Evolutionary conservation across 2,797 vertebrate species (phyloP).

Genomic region (Liparis tanakae): DNA sequence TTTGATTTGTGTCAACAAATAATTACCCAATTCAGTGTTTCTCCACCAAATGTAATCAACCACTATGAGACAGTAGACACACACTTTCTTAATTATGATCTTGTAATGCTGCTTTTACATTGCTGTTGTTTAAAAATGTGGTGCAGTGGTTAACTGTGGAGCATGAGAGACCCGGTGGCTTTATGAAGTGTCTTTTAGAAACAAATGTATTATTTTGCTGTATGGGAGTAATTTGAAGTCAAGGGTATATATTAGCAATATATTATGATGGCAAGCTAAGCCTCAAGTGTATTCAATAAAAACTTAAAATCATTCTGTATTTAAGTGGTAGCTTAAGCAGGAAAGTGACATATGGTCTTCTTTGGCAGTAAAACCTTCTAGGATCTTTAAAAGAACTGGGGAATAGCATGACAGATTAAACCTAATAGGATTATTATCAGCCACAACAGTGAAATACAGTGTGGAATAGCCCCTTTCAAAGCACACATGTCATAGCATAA

Average conservation of each 20-base stretch:
- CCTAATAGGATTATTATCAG: neutral
- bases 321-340: neutral
- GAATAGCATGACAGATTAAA: neutral
- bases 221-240: neutral
- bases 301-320: neutral
- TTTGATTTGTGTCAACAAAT: neutral
- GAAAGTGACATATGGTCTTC: neutral
- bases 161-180: conserved; percentile 12
- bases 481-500: neutral
- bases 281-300: neutral
- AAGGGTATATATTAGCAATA: neutral
- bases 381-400: neutral
- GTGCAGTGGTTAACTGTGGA: conserved; percentile 12
- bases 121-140: conserved; percentile 15
- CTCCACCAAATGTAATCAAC: neutral
- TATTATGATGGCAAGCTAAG: neutral
- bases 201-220: conserved; percentile 1
- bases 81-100: conserved; percentile 10
- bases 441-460: neutral
- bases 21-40: neutral
- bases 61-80: neutral
- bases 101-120: neutral
- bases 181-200: conserved; percentile 3
- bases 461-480: neutral
- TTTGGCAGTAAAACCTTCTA: conserved; percentile 3